Evolutionary conservation across 2,888 invertebrate genomes (phyloP), one percentile per base, ranked within the genome.

Genomic region (Notodonta ziczac): DNA sequence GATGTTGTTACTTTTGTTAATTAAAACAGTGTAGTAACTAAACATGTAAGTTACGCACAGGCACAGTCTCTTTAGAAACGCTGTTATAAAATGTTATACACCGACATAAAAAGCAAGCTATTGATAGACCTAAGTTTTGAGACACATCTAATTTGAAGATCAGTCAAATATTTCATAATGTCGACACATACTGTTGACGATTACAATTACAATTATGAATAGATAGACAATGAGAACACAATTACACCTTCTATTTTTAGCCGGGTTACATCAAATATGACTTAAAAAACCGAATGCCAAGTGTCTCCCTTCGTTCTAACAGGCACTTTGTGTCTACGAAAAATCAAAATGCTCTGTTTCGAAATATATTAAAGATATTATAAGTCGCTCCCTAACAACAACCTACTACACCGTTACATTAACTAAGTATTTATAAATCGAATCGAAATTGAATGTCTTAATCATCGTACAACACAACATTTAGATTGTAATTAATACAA

Each of bases 131-230:
- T 72, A 72, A 78, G 70, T 74, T 72, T 67, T 61, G 59, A 73
- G 79, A 79, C 71, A 74, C 65, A 76, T 75, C 84, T 87, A 86
- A 68, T 72, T 77, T 82, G 83, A 87, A 88, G 86, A 86, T 88
- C 87, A 88, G 88, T 88, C 86, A 78, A 82, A 77, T 76, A 76
- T 74, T 58, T 66, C 44, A 63, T 73, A 66, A 64, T 35, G 54
- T 69, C 56, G 52, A 65, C 56, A 59, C 56, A 54, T 5, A 52
- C 14, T 50, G 13, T n/a, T 6, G 13, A 13, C 2, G 5, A 52
- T 12, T 32, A 52, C 5, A 24, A 24, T 32, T 32, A 52, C 4
- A 50, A 16, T 52, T 12, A 32, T 3, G 5, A 24, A 12, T 52
- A 12, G 12, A 32, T 32, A 13, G 13, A 5, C 9, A 13, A 32